Evolutionary conservation across 2,888 invertebrate species (phyloP).

Genomic region (Augochlorella aurata): DNA sequence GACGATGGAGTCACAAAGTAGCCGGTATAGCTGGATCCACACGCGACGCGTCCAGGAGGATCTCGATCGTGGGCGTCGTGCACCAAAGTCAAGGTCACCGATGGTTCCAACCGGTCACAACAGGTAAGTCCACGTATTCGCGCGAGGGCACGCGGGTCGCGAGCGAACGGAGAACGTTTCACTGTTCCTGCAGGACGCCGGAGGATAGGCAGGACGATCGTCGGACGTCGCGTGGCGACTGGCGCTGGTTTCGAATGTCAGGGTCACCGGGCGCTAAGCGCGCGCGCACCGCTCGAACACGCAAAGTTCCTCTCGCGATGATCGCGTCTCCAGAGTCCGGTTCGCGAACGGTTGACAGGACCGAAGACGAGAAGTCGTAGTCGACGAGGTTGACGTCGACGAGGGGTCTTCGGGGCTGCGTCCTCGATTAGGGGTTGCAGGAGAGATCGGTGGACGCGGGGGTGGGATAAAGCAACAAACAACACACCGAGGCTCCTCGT

Average conservation of each 20-base stretch:
- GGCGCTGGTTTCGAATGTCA: constrained; percentile 69
- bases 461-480: constrained; percentile 21
- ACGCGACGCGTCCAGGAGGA: not conserved
- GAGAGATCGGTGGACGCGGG: constrained; percentile 10
- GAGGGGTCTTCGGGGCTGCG: not conserved
- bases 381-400: not conserved
- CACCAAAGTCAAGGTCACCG: constrained; percentile 66
- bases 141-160: too few species aligned
- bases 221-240: constrained; percentile 24
- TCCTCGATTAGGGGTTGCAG: not conserved
- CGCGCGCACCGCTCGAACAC: constrained; percentile 59
- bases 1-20: not conserved
- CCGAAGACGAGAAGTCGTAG: not conserved
- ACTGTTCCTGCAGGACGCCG: constrained; percentile 32
- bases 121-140: too few species aligned
- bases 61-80: constrained; percentile 17
- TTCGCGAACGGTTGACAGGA: not conserved
- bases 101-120: not conserved
- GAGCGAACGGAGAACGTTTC: not conserved
- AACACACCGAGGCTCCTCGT: constrained; percentile 52
- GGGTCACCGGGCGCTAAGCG: constrained; percentile 73
- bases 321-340: not conserved
- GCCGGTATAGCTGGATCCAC: not conserved
- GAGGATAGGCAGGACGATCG: constrained; percentile 15
- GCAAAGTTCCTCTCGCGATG: constrained; percentile 56